Conservation (phyloP, 2,888 invertebrate species). For the Prosopocoilus inquinatus region DNA sequence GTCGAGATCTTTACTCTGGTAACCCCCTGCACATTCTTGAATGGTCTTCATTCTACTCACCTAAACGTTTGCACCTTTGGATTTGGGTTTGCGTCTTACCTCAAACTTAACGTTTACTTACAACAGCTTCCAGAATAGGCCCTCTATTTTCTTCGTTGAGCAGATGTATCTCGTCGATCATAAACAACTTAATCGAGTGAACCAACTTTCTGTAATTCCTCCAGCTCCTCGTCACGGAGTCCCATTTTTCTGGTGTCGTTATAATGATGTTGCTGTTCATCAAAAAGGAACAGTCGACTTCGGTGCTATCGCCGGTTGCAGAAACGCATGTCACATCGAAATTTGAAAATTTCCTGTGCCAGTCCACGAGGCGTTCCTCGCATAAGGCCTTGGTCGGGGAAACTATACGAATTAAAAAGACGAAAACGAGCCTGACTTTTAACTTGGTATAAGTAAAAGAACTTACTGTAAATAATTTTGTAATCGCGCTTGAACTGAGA, state of each 20-base stretch:
- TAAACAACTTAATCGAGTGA: constrained; percentile 62
- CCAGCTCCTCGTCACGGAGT: constrained; percentile 74
- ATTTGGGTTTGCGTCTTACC: not conserved
- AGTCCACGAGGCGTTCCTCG: constrained; percentile 68
- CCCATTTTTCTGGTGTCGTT: constrained; percentile 86
- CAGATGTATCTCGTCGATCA: constrained; percentile 78
- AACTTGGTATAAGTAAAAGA: not conserved
- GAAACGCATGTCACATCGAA: constrained; percentile 65
- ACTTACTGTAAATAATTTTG: constrained; percentile 74
- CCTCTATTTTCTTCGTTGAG: constrained; percentile 70
- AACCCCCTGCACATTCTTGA: constrained; percentile 42
- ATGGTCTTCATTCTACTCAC: constrained; percentile 74
- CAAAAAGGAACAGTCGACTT: constrained; percentile 55
- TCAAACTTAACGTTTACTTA: constrained; percentile 46
- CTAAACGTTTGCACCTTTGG: constrained; percentile 24
- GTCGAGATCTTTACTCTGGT: not conserved
- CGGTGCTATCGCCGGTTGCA: constrained; percentile 75
- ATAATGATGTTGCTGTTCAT: constrained; percentile 61
- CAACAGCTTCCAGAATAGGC: constrained; percentile 74
- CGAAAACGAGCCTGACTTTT: not conserved
- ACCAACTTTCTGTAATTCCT: constrained; percentile 64
- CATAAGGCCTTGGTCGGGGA: constrained; percentile 80
- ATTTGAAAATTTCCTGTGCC: constrained; percentile 67
- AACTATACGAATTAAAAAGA: constrained; percentile 55
- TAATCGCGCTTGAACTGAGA: constrained; percentile 50